phyloP scores from a whole-genome alignment of 2,113 vertebrate species.

The Lonchura striata region DNA sequence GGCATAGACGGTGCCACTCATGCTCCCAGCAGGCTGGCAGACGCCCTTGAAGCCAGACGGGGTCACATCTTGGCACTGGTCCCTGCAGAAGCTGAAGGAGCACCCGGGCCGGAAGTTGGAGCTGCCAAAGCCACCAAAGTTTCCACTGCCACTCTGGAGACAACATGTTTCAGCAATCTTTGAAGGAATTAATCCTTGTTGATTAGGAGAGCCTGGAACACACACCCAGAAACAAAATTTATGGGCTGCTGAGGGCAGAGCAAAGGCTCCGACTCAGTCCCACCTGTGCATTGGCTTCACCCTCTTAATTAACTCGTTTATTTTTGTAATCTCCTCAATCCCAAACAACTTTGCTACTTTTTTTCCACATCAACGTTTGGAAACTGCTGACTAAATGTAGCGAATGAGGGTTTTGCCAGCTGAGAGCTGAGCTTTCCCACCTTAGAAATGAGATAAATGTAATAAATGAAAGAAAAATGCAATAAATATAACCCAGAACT shows the following conservation, averaged over 20 bases:
- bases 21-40: accelerated
- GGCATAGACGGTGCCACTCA: accelerated
- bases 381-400: accelerated
- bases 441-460: not conserved
- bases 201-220: not conserved
- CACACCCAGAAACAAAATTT: not conserved
- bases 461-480: not conserved
- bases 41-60: not conserved
- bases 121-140: not conserved
- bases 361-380: accelerated
- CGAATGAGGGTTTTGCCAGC: accelerated
- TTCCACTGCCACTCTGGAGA: accelerated
- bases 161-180: accelerated
- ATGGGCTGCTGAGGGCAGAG: not conserved
- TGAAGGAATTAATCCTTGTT: not conserved
- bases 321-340: not conserved
- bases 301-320: not conserved
- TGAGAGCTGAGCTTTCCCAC: not conserved
- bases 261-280: not conserved
- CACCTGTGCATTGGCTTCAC: not conserved
- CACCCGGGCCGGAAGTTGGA: not conserved
- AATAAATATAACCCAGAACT: not conserved
- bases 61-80: not conserved
- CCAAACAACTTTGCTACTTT: not conserved
- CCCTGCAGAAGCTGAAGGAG: not conserved